Percentiles rank a stretch among this genome's conserved stretches.
Evolutionary conservation across 2,888 invertebrate genomes (phyloP).

Genomic region (Dryobotodes eremita): DNA sequence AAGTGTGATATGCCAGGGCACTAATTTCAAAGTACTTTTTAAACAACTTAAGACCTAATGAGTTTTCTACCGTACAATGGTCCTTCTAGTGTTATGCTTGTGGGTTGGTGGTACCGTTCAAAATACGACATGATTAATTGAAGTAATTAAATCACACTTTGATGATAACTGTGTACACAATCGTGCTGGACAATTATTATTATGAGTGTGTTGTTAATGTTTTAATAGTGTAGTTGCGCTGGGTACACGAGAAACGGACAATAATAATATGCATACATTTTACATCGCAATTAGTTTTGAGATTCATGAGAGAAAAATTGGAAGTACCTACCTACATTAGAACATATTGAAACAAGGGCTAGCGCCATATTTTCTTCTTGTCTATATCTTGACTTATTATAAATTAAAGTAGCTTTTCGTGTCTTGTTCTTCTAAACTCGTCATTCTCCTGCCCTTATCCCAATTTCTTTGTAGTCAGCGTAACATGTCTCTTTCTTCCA

Average conservation of each 20-base stretch:
- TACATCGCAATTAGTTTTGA: constrained; percentile 15
- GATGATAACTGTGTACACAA: constrained; percentile 43
- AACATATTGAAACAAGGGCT: neutral
- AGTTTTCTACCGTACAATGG: neutral
- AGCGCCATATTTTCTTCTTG: neutral
- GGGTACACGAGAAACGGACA: constrained; percentile 3
- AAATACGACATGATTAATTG: constrained; percentile 54
- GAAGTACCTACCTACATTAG: neutral
- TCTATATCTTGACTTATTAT: neutral
- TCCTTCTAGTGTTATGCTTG: constrained; percentile 5
- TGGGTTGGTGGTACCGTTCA: constrained; percentile 9
- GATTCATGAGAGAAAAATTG: neutral
- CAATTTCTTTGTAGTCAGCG: neutral
- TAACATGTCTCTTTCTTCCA: neutral
- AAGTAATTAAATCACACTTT: constrained; percentile 59
- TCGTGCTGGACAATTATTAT: constrained; percentile 47
- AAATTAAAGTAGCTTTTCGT: neutral
- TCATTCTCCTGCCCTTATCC: neutral
- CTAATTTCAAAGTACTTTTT: neutral
- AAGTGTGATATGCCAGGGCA: neutral
- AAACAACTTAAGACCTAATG: neutral
- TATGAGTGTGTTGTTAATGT: constrained; percentile 32
- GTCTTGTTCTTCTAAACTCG: neutral
- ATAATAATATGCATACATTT: constrained; percentile 16
- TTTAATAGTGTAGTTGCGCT: neutral